These are phyloP conservation scores for Ceyx melanurus DNA, from an alignment of 2,113 vertebrate species.

Conservation along the genomic window DNA sequence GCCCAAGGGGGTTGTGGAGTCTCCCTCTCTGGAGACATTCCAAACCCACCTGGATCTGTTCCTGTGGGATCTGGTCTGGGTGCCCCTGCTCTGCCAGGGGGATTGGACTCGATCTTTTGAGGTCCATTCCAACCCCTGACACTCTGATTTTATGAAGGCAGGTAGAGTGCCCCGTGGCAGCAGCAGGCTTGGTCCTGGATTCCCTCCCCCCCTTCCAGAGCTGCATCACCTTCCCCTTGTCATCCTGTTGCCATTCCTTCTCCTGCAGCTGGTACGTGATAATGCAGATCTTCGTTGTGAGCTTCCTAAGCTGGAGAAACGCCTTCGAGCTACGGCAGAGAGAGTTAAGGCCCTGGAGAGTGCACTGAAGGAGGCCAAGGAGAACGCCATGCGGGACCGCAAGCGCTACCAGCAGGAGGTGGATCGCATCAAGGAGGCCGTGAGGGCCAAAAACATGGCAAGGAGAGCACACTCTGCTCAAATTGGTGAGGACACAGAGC, in stretches of 20 bases:
- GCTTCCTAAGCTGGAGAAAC: conserved; percentile 94
- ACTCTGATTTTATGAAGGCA: background rate
- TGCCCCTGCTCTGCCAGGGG: no score
- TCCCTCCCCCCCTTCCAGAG: background rate
- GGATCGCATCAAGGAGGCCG: conserved; percentile 93
- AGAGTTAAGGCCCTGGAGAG: conserved; percentile 91
- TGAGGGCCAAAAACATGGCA: conserved; percentile 92
- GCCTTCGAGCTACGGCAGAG: conserved; percentile 88
- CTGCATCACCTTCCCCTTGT: no score
- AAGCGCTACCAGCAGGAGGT: conserved; percentile 95
- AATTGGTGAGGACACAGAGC: conserved; percentile 79
- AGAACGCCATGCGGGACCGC: conserved; percentile 89
- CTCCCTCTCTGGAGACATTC: no score
- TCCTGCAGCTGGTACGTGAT: conserved; percentile 86
- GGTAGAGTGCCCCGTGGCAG: background rate
- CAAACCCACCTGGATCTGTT: no score
- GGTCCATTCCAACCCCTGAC: no score
- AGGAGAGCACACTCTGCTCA: conserved; percentile 88
- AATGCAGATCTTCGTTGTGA: conserved; percentile 95
- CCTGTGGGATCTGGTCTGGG: no score
- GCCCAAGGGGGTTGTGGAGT: no score
- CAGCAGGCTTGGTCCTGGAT: background rate
- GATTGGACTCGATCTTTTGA: no score
- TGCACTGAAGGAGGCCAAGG: conserved; percentile 92
- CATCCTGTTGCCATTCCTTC: background rate